Conservation (phyloP, 2,113 vertebrate species). For the Phyllostomus hastatus region DNA sequence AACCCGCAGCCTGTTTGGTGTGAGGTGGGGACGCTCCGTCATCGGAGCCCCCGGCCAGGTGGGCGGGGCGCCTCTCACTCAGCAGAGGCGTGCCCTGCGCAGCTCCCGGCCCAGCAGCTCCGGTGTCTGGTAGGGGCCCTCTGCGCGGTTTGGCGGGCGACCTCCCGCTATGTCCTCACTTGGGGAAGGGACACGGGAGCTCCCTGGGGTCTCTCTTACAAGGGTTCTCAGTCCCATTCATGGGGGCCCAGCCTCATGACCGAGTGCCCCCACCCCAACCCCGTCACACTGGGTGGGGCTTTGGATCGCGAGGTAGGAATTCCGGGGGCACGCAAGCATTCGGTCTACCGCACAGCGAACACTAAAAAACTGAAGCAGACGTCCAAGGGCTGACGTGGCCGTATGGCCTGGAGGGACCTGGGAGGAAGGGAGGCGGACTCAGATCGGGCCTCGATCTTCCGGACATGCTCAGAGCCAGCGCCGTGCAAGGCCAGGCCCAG, state of each 20-base stretch:
- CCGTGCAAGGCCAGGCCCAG: fast-evolving
- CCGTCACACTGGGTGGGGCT: not conserved
- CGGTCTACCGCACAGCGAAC: not conserved
- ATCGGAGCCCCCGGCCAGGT: no score
- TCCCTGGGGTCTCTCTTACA: not conserved
- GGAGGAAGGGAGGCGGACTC: not conserved
- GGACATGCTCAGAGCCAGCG: not conserved
- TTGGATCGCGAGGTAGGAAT: not conserved
- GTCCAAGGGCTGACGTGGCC: not conserved
- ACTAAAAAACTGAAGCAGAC: not conserved
- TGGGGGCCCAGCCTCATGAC: not conserved
- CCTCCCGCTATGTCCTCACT: no score
- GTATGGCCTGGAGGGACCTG: not conserved
- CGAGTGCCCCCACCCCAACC: not conserved
- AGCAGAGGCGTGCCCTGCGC: not conserved
- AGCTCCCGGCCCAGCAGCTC: not conserved
- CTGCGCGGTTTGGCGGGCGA: no score
- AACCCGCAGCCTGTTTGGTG: no score
- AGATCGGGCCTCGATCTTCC: not conserved
- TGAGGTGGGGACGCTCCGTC: not conserved
- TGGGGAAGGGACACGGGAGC: no score
- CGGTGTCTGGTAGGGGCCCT: no score
- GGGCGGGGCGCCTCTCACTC: no score
- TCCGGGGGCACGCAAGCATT: not conserved
- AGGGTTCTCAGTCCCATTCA: not conserved